Percentiles rank a stretch among this genome's conserved stretches.
phyloP scores from a whole-genome alignment of 2,888 invertebrate genomes.

The Hyalella azteca region DNA sequence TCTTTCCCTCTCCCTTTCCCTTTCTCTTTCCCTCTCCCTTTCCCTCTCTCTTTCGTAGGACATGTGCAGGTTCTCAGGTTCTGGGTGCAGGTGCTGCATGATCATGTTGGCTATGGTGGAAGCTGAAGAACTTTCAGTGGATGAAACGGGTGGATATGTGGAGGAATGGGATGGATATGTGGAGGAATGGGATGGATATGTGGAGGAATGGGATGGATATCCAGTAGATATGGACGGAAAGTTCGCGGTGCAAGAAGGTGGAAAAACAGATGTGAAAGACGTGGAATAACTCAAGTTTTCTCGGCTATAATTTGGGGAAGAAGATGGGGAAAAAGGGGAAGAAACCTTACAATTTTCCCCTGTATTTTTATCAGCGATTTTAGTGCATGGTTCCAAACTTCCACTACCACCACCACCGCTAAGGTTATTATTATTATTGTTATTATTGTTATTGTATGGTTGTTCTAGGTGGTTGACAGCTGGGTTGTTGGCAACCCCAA shows the following conservation, averaged over 20 bases:
- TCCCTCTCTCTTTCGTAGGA: slow-evolving; percentile 39
- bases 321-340: background rate
- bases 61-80: slow-evolving; percentile 28
- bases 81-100: slow-evolving; percentile 28
- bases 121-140: background rate
- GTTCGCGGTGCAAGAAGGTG: background rate
- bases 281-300: too few relatives aligned
- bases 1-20: slow-evolving; percentile 41
- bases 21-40: slow-evolving; percentile 31
- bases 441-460: slow-evolving; percentile 15
- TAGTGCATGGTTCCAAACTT: too few relatives aligned
- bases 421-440: background rate
- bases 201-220: background rate
- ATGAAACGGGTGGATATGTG: background rate
- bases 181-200: background rate
- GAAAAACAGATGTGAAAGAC: background rate
- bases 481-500: too few relatives aligned
- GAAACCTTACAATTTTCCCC: background rate
- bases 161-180: background rate
- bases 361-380: too few relatives aligned
- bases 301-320: background rate
- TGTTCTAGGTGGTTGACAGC: background rate
- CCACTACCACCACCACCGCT: too few relatives aligned
- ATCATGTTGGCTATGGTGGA: slow-evolving; percentile 30
- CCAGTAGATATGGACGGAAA: background rate